Evolutionary conservation across 2,797 vertebrate genomes (phyloP), one percentile per base, ranked within the genome.

Genomic region (Mus minutoides): DNA sequence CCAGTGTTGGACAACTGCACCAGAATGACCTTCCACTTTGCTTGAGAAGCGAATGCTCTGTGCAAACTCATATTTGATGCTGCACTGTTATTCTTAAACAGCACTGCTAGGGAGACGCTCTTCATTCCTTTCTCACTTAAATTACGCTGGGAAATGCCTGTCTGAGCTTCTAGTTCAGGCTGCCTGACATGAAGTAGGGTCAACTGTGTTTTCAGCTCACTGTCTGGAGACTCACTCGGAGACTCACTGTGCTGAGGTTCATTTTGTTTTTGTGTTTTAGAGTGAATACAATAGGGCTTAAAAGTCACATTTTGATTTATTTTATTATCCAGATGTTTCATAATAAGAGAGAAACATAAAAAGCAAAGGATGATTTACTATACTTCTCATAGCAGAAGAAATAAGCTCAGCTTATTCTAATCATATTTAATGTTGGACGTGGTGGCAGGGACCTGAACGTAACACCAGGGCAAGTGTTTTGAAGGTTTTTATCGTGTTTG

Each of bases 51-150:
- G 71, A 96, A 94, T 96, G 94, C 95, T 73, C 80, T 96, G 78
- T 96, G 88, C 88, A 97, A 97, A 92, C 75, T 95, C 82, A 0
- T 77, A 89, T 96, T 97, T 88, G 92, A 96, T 92, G 96, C 96
- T 77, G 92, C 80, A n/a, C 94, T 69, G 22, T 95, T 92, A 62
- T 97, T 92, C 89, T 96, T 93, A 60, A 93, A 94, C 94, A 95
- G 34, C 95, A 60, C 94, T 67, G 94, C 91, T 89, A 78, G 22
- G 11, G 95, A 96, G 92, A 77, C 71, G 78, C 94, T 79, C 94
- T 22, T 84, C 52, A 49, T 93, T 92, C 64, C 77, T 84, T 82
- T 91, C 29, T 43, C 84, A 89, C 84, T 76, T 80, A 73, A 75
- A 83, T 76, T 52, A 26, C 88, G 64, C 40, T 96, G 94, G 77